phyloP scores from a whole-genome alignment of 1,140 invertebrate genomes.

The Potamilus streckersoni region DNA sequence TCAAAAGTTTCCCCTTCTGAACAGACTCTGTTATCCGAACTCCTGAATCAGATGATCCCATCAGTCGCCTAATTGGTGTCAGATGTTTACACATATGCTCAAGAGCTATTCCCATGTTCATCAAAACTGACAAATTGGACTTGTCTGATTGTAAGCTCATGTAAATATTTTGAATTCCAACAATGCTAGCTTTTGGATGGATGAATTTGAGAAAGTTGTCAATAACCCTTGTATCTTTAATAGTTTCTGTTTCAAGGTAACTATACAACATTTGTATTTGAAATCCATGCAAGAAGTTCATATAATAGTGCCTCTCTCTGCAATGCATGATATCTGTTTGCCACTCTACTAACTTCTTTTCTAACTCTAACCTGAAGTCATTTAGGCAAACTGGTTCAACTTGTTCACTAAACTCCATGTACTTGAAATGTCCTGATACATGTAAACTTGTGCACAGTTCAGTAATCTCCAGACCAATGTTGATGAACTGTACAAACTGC shows the following conservation, averaged over 20 bases:
- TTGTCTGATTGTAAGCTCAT: too few relatives aligned
- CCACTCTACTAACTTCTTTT: neutral
- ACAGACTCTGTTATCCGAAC: conserved; percentile 2
- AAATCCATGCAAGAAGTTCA: conserved; percentile 18
- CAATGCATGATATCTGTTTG: neutral
- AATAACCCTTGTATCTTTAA: neutral
- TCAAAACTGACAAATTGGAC: too few relatives aligned
- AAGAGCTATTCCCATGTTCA: too few relatives aligned
- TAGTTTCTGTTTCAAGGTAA: conserved; percentile 1
- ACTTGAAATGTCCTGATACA: conserved; percentile 21
- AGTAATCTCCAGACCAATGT: conserved; percentile 10
- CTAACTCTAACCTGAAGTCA: neutral
- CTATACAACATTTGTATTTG: conserved; percentile 8
- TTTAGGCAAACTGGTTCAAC: neutral
- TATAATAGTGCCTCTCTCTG: conserved; percentile 16
- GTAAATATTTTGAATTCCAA: neutral
- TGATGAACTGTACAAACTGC: conserved; percentile 12
- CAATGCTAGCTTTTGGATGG: neutral
- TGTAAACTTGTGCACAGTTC: neutral
- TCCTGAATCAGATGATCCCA: too few relatives aligned
- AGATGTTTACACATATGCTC: too few relatives aligned
- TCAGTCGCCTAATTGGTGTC: too few relatives aligned
- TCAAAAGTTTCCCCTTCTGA: conserved; percentile 9
- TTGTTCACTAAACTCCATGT: neutral
- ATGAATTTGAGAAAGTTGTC: conserved; percentile 1